Base-by-base conservation (phyloP, 1,140 invertebrate species). In the Magallana gigas region DNA sequence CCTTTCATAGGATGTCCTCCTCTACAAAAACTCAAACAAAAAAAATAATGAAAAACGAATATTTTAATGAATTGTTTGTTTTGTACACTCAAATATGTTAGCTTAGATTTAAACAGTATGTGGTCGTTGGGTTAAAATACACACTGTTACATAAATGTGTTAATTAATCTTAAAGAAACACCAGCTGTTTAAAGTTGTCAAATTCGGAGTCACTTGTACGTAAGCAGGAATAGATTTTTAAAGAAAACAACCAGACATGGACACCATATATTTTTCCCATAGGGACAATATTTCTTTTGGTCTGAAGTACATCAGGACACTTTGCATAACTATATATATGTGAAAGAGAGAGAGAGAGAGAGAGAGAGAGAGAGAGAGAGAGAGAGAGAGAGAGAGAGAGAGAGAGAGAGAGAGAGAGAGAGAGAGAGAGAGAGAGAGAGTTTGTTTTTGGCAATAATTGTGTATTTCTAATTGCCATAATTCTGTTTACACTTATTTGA, bases 11-110 rank as follows among this genome's bases (percentile, higher is more conserved):
- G 68, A 23, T 76, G 68, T 23, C 68, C 68, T 76, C 23, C 68
- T 76, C 68, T 76, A 76, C 18, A 76, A 76, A 76, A 36, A 76
- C 68, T 36, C 68, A 76, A 76, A 76, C 68, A 76, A 76, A 76
- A 76, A 16, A 36, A 18, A 76, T 76, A 29, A 12, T 29, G 23
- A 29, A 29, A 76, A 64, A 76, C 6, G 14, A 29, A 29, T 18
- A 1, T 76, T 76, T 76, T 76, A 76, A 76, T 76, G 68, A 76
- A 76, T 76, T 76, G 68, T 76, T 76, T 76, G 68, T 76, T 29
- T 76, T 76, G 9, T 29, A 76, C 68, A 76, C 68, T 76, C 6
- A 29, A 76, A 76, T 76, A 5, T 76, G 29, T 76, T 76, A 64
- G 23, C 23, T 36, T 36, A 76, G 68, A 76, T 76, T 76, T 36